Conservation (phyloP, 2,113 vertebrate species). For the Dipodomys merriami region DNA sequence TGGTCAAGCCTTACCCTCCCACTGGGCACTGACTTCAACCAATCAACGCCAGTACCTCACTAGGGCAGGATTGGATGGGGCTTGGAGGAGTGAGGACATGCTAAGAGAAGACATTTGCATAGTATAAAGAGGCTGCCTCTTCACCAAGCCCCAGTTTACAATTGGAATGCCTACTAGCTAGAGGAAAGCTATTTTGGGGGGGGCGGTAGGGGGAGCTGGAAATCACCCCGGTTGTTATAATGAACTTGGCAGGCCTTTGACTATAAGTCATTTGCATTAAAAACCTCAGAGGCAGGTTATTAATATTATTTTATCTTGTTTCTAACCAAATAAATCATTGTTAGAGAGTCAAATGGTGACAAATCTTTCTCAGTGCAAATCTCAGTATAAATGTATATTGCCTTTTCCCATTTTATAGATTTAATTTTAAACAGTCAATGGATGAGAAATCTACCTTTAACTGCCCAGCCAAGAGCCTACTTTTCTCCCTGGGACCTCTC, state of each 20-base stretch:
- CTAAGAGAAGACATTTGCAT: constrained; percentile 34
- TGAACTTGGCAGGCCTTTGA: constrained; percentile 28
- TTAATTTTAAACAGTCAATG: constrained; percentile 43
- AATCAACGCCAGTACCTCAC: background rate
- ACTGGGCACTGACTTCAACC: background rate
- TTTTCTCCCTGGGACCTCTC: background rate
- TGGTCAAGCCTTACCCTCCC: background rate
- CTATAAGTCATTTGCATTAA: constrained; percentile 57
- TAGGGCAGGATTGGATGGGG: background rate
- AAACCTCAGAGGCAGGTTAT: constrained; percentile 36
- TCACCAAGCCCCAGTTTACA: background rate
- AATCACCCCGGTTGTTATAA: constrained; percentile 51
- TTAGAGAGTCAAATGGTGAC: constrained; percentile 63
- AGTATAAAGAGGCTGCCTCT: background rate
- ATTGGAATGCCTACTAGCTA: constrained; percentile 45
- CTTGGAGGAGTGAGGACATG: background rate
- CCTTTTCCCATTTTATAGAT: constrained; percentile 34
- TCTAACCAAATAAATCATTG: constrained; percentile 61
- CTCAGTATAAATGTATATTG: constrained; percentile 53
- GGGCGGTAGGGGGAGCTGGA: constrained; percentile 15
- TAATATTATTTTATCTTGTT: constrained; percentile 60
- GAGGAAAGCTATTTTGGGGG: constrained; percentile 47
- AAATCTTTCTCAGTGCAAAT: constrained; percentile 30
- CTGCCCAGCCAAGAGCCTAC: background rate
- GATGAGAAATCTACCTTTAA: constrained; percentile 35